phyloP scores from a whole-genome alignment of 2,888 invertebrate species.

The Luperina nickerlii region DNA sequence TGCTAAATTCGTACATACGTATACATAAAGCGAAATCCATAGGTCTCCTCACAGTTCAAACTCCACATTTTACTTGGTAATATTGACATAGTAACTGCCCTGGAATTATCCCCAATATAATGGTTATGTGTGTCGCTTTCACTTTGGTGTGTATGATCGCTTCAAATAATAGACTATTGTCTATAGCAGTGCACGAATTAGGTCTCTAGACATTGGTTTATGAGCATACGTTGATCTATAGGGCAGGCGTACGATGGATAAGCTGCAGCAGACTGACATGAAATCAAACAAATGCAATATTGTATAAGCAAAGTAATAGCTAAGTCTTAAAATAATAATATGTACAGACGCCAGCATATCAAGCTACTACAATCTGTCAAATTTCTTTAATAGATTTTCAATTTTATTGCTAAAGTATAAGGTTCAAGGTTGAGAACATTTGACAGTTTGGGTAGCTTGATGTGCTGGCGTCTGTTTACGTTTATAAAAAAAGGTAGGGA shows the following conservation, averaged over 20 bases:
- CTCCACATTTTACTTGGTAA: slow-evolving; percentile 25
- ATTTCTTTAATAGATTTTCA: too few species aligned
- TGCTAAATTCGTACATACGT: background rate
- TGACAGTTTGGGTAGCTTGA: too few species aligned
- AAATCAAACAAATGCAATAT: background rate
- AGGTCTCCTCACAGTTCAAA: slow-evolving; percentile 11
- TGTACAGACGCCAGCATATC: too few species aligned
- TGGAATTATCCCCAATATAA: slow-evolving; percentile 55
- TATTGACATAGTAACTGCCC: slow-evolving; percentile 41
- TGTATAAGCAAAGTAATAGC: background rate
- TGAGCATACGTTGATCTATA: slow-evolving; percentile 35
- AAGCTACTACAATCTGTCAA: too few species aligned
- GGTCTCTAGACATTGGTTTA: slow-evolving; percentile 54
- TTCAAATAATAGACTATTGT: slow-evolving; percentile 63
- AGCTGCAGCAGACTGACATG: background rate
- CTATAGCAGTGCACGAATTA: slow-evolving; percentile 57
- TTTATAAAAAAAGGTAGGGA: too few species aligned
- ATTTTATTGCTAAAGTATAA: too few species aligned
- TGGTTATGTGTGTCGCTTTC: slow-evolving; percentile 64
- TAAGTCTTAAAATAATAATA: too few species aligned
- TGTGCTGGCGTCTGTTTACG: too few species aligned
- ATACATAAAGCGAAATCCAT: background rate
- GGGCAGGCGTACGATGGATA: background rate
- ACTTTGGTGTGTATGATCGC: slow-evolving; percentile 57
- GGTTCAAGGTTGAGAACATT: too few species aligned